Evolutionary conservation across 1,140 invertebrate species (phyloP).

Genomic region (Spodoptera litura): DNA sequence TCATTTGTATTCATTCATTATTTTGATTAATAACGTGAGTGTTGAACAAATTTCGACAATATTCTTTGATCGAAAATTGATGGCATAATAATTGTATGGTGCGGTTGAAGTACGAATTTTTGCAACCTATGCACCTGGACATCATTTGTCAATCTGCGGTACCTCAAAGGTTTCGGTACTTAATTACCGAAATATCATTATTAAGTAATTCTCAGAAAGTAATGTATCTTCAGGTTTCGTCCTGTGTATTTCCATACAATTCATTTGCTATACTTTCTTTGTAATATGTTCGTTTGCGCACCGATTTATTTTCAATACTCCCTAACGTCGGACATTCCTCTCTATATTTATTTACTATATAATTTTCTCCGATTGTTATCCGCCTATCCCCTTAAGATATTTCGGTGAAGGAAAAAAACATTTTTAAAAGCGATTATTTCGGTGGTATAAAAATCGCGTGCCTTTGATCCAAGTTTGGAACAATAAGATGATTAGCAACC

Average conservation of each 20-base stretch:
- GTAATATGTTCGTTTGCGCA: neutral
- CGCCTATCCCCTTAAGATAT: constrained; percentile 34
- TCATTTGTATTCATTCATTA: constrained; percentile 42
- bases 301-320: neutral
- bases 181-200: constrained; percentile 43
- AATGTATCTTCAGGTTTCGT: neutral
- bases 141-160: constrained; percentile 58
- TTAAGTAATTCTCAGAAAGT: constrained; percentile 51
- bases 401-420: constrained; percentile 43
- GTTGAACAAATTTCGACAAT: constrained; percentile 50
- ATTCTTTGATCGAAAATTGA: constrained; percentile 65
- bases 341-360: constrained; percentile 39
- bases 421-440: constrained; percentile 54
- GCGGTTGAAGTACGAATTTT: constrained; percentile 40
- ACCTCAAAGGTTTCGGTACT: neutral
- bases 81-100: constrained; percentile 64
- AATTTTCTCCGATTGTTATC: constrained; percentile 33
- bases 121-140: constrained; percentile 37
- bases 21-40: constrained; percentile 38
- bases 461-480: constrained; percentile 57
- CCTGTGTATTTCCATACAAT: constrained; percentile 18
- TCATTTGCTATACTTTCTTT: constrained; percentile 5
- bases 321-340: constrained; percentile 1
- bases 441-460: constrained; percentile 55
- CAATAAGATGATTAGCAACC: constrained; percentile 64